Base-by-base conservation (phyloP, 2,888 invertebrate genomes). In the Acronicta aceris region DNA sequence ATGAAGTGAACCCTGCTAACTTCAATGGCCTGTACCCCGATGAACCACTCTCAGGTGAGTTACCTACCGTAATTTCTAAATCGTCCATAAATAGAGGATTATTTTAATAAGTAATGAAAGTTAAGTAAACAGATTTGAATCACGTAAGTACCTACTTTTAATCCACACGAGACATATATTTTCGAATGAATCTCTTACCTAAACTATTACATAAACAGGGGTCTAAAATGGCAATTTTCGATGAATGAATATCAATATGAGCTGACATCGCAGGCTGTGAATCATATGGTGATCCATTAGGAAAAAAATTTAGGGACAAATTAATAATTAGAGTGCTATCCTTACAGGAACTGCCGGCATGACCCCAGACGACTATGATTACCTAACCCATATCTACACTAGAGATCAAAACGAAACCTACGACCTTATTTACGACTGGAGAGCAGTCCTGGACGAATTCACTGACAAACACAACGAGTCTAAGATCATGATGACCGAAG, bases 401-500 rank as follows among this genome's bases (percentile, higher is more conserved):
- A 89, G 82, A 40, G 82, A 96, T 75, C 89, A 85, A 17, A 89
- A 93, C 0, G 95, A 95, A 77, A 96, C 96, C 0, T 95, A 95
- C 79, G 90, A 95, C 12, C 91, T 96, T 57, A 89, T 97, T n/a
- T 96, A 95, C 81, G 91, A 95, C 64, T 96, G 96, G 95, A 89
- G 96, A 5, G 89, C 92, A 41, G 81, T 96, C 0, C 79, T 97
- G 8, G 95, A 97, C 74, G 90, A 95, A 16, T 96, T 94, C 65
- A 89, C 76, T 0, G 62, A 71, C 0, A 81, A 63, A n/a, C 78
- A 86, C 33, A 86, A 84, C 21, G 90, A 90, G 47, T 83, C 89
- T 65, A 92, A 89, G 66, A 89, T 97, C 0, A 91, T 96, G 78
- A 93, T 97, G 84, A 95, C 96, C 0, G 97, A 97, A 82, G 95